Percentiles rank a stretch among this genome's conserved stretches.
Evolutionary conservation across 2,797 vertebrate genomes (phyloP).

Genomic region (Channallabes apus): DNA sequence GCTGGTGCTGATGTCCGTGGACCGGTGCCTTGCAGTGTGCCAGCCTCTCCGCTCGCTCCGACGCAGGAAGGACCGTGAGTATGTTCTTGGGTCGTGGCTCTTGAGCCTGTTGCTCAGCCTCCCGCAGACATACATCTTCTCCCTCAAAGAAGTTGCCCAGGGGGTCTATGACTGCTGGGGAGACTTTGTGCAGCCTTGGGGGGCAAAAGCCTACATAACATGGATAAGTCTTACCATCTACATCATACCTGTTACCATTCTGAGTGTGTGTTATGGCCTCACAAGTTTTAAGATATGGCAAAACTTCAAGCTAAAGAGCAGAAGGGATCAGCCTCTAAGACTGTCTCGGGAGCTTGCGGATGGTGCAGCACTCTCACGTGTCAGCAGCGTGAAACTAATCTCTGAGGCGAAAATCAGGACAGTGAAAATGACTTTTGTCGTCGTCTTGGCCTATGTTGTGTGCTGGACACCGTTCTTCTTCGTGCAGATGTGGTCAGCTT

Average conservation of each 20-base stretch:
- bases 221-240: constrained; percentile 96
- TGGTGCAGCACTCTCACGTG: constrained; percentile 74
- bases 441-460: constrained; percentile 91
- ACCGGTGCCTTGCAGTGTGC: constrained; percentile 94
- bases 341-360: constrained; percentile 64
- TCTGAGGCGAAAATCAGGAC: constrained; percentile 98
- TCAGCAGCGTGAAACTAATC: constrained; percentile 93
- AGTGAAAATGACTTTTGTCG: constrained; percentile 97
- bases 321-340: constrained; percentile 67
- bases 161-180: constrained; percentile 95
- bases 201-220: constrained; percentile 90
- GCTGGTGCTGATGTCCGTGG: constrained; percentile 96
- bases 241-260: constrained; percentile 85
- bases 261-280: constrained; percentile 89
- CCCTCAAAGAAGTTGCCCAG: constrained; percentile 81
- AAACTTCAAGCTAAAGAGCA: constrained; percentile 89
- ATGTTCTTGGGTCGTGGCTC: constrained; percentile 87
- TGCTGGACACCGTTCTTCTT: constrained; percentile 99
- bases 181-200: constrained; percentile 93
- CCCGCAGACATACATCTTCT: constrained; percentile 93
- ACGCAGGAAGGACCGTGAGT: constrained; percentile 79
- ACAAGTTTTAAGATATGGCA: constrained; percentile 98
- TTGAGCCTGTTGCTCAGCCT: constrained; percentile 89
- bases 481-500: constrained; percentile 98
- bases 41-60: constrained; percentile 85